These are phyloP conservation scores for Tromatobia lineatoria DNA, from an alignment of 2,888 invertebrate species.

Conservation along the genomic window DNA sequence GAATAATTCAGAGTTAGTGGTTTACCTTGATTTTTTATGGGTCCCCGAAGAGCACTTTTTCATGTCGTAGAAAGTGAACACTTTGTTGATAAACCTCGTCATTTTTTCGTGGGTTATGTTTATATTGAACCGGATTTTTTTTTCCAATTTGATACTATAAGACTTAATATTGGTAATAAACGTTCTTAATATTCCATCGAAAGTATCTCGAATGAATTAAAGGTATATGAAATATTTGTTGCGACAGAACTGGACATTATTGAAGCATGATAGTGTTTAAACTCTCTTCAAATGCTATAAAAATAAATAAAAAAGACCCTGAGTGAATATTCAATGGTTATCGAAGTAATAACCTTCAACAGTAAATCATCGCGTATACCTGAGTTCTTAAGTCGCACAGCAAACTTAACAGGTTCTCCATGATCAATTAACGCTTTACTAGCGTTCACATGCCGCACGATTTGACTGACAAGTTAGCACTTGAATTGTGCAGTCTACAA, in stretches of 20 bases:
- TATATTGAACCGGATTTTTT: not conserved
- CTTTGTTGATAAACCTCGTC: not conserved
- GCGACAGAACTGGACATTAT: too few relatives aligned
- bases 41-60: not conserved
- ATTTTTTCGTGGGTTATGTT: not conserved
- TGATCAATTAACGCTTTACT: conserved; percentile 8
- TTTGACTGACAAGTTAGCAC: conserved; percentile 9
- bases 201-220: too few relatives aligned
- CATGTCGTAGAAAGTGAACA: not conserved
- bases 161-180: not conserved
- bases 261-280: too few relatives aligned
- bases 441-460: not conserved
- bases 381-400: not conserved
- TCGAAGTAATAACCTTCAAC: not conserved
- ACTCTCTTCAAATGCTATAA: too few relatives aligned
- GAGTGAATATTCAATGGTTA: not conserved
- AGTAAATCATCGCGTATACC: not conserved
- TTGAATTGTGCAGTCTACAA: not conserved
- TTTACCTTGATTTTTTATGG: not conserved
- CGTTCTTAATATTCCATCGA: too few relatives aligned
- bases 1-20: not conserved
- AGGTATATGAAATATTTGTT: too few relatives aligned
- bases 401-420: not conserved
- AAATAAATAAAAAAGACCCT: too few relatives aligned
- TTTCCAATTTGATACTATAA: not conserved